Conservation (phyloP, 2,797 vertebrate genomes). For the Acridotheres tristis region DNA sequence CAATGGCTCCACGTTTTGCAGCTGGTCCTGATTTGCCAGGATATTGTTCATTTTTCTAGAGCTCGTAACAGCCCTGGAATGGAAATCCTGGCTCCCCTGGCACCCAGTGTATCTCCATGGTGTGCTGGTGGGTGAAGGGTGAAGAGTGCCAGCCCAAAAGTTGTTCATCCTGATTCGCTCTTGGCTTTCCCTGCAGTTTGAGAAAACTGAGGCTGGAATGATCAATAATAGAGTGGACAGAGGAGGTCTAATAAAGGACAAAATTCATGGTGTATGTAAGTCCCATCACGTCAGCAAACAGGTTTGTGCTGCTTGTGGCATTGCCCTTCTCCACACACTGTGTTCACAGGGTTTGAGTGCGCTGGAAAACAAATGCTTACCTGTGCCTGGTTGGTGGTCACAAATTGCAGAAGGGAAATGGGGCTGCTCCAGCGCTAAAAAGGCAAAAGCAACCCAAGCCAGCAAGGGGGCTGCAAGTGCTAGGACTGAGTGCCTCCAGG, state of each 20-base stretch:
- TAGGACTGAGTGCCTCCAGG: background rate
- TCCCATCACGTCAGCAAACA: accelerated
- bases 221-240: background rate
- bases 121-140: background rate
- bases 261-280: accelerated
- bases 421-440: background rate
- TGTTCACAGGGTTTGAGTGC: background rate
- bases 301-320: background rate
- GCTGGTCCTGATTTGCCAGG: conserved; percentile 45
- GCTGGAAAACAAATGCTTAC: background rate
- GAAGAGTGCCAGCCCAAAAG: background rate
- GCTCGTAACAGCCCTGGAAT: background rate
- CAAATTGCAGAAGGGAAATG: accelerated
- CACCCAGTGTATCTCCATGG: background rate
- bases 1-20: background rate
- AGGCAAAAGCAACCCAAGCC: background rate
- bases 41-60: background rate
- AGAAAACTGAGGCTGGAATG: background rate
- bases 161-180: background rate
- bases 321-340: accelerated
- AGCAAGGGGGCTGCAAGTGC: background rate
- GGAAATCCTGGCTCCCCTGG: background rate
- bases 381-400: background rate
- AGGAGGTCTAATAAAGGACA: background rate
- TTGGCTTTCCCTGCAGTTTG: background rate